Percentiles rank a stretch among this genome's conserved stretches.
These are phyloP conservation scores for Channa striata DNA, from an alignment of 2,797 vertebrate species.

Conservation along the genomic window DNA sequence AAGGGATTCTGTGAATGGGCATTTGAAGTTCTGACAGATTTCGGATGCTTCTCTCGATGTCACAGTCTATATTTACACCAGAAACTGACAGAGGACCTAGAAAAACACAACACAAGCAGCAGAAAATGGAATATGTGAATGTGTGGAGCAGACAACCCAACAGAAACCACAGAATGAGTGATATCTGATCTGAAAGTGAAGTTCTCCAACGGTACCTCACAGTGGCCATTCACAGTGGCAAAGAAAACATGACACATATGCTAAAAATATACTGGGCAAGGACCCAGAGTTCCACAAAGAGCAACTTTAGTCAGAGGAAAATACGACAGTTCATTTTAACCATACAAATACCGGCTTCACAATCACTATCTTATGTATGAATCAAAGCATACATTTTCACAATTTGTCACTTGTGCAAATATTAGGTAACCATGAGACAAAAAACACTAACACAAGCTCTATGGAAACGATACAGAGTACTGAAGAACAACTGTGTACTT, in stretches of 20 bases:
- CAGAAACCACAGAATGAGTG: slow-evolving; percentile 67
- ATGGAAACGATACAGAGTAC: slow-evolving; percentile 4
- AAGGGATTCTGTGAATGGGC: slow-evolving; percentile 1
- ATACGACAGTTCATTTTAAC: slow-evolving; percentile 40
- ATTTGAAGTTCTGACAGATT: neutral
- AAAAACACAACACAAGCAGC: slow-evolving; percentile 28
- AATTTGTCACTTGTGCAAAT: neutral
- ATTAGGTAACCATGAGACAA: slow-evolving; percentile 40
- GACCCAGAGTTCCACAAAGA: slow-evolving; percentile 68
- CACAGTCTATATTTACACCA: slow-evolving; percentile 29
- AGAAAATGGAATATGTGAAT: slow-evolving; percentile 70
- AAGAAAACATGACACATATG: slow-evolving; percentile 78
- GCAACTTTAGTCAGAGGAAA: slow-evolving; percentile 64
- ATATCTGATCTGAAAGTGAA: slow-evolving; percentile 72
- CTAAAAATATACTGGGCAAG: slow-evolving; percentile 75
- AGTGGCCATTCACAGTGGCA: slow-evolving; percentile 69
- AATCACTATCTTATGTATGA: neutral
- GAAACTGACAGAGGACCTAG: slow-evolving; percentile 36
- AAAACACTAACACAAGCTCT: slow-evolving; percentile 20
- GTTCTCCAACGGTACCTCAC: slow-evolving; percentile 65
- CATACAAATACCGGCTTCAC: slow-evolving; percentile 27
- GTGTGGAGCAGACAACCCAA: slow-evolving; percentile 40
- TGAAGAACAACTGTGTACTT: neutral
- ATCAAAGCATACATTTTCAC: neutral
- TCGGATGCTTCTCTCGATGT: slow-evolving; percentile 21